Base-by-base conservation (phyloP, 2,113 vertebrate species). In the Lagopus leucura region DNA sequence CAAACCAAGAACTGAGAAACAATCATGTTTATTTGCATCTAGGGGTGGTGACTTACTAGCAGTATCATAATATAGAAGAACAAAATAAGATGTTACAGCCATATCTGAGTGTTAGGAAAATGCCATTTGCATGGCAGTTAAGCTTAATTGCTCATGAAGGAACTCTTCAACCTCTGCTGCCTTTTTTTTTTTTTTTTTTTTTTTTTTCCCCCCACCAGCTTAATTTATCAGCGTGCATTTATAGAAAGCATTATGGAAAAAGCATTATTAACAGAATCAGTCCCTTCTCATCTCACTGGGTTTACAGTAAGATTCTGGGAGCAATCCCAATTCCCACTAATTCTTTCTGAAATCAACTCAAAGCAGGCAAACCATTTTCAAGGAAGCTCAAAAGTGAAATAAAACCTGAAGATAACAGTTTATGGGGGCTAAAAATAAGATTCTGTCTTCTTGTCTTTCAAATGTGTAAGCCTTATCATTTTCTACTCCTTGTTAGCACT, bases 401-500 rank as follows among this genome's bases (percentile, higher is more conserved):
- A 74, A 66, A 91, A 52, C 63, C 63, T 43, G 13, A 90, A 63
- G 20, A 11, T 38, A 73, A 61, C 20, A 38, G 6, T 30, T 73
- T 22, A 65, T 40, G 6, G 54, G 18, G 79, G 15, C 38, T 30
- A 85, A 72, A 48, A 2, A 77, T 0, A 32, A 61, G 20, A 9
- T 10, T 28, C 77, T 42, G 36, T 20, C 28, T 73, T 74, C 11
- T 58, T 65, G 1, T 3, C 36, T 88, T 90, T 81, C 40, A 78
- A 25, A 72, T 17, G 16, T 61, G 42, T 60, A 57, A 64, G 83
- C 18, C 58, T 80, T 38, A 77, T 67, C 12, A 28, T 83, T 86
- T 93, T 73, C 36, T 74, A 43, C 48, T 80, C 55, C 36, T 66
- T 90, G 61, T 84, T 83, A 90, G 34, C 25, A 86, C 20, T 67